phyloP scores from a whole-genome alignment of 2,797 vertebrate genomes.

The Menidia menidia region DNA sequence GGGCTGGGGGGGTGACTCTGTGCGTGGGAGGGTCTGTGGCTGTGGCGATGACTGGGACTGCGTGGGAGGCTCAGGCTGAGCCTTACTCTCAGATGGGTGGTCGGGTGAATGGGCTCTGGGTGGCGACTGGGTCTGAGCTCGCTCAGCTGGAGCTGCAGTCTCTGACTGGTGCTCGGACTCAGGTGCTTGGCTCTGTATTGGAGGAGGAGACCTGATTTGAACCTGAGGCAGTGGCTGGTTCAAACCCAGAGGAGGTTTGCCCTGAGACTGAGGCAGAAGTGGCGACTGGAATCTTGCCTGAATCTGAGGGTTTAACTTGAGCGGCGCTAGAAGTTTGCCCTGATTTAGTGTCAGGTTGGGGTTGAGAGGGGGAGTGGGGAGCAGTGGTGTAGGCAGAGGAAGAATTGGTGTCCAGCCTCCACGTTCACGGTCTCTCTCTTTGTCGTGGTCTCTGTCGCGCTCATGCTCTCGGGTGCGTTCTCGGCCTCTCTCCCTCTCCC shows the following conservation, averaged over 20 bases:
- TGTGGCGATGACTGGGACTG: conserved; percentile 24
- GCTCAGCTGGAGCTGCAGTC: conserved; percentile 37
- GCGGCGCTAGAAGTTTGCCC: conserved; percentile 69
- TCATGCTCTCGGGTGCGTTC: conserved; percentile 75
- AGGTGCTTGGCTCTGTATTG: conserved; percentile 49
- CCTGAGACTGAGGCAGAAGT: conserved; percentile 61
- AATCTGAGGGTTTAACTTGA: conserved; percentile 72
- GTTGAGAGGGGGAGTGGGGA: conserved; percentile 76
- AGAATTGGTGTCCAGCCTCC: conserved; percentile 80
- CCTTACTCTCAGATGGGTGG: conserved; percentile 36
- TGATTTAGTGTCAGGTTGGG: conserved; percentile 72
- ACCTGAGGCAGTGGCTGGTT: conserved; percentile 51
- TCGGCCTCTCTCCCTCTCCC: conserved; percentile 70
- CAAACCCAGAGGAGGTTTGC: conserved; percentile 56
- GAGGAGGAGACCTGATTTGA: conserved; percentile 54
- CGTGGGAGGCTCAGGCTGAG: conserved; percentile 28
- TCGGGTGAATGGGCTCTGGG: conserved; percentile 38
- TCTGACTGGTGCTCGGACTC: conserved; percentile 42
- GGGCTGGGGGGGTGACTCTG: conserved; percentile 42
- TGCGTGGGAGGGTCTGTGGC: conserved; percentile 31
- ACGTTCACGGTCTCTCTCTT: conserved; percentile 78
- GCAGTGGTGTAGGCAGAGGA: conserved; percentile 80
- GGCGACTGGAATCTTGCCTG: conserved; percentile 70
- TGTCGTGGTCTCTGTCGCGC: conserved; percentile 73
- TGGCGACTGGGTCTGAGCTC: conserved; percentile 31